Conservation (phyloP, 2,113 vertebrate species). For the Oncorhynchus mykiss region DNA sequence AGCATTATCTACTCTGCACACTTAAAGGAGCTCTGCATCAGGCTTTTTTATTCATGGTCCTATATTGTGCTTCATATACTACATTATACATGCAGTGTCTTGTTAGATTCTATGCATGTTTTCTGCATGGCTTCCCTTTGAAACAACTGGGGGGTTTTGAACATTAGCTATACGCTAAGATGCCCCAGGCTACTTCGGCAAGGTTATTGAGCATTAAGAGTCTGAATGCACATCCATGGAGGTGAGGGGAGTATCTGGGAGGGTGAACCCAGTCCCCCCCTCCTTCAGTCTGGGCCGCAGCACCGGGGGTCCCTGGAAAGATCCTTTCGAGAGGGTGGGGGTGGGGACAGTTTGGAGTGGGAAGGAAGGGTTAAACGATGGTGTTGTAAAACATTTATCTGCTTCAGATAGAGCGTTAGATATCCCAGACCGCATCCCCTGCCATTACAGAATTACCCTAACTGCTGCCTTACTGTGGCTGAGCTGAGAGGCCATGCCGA, state of each 20-base stretch:
- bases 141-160: constrained; percentile 58
- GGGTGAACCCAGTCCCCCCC: neutral
- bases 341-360: constrained; percentile 31
- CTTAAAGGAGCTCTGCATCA: constrained; percentile 36
- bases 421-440: constrained; percentile 61
- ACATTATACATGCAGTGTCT: constrained; percentile 73
- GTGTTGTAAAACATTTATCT: constrained; percentile 76
- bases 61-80: constrained; percentile 54
- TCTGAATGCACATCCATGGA: constrained; percentile 57
- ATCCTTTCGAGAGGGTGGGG: constrained; percentile 13
- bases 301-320: constrained; percentile 42
- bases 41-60: constrained; percentile 54
- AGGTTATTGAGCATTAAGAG: constrained; percentile 70
- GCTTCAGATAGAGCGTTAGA: constrained; percentile 67
- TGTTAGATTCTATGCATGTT: constrained; percentile 72
- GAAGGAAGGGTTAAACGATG: constrained; percentile 67
- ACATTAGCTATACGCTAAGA: constrained; percentile 60
- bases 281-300: constrained; percentile 36
- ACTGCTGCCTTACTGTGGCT: constrained; percentile 59
- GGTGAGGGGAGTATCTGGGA: constrained; percentile 8
- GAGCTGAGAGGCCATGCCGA: constrained; percentile 57
- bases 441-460: constrained; percentile 77
- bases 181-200: constrained; percentile 66
- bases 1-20: constrained; percentile 26
- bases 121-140: constrained; percentile 66